A percentile compares a stretch with the other conserved stretches of the same genome.
Evolutionary conservation across 2,113 vertebrate species (phyloP).

Genomic region (Elgaria multicarinata): DNA sequence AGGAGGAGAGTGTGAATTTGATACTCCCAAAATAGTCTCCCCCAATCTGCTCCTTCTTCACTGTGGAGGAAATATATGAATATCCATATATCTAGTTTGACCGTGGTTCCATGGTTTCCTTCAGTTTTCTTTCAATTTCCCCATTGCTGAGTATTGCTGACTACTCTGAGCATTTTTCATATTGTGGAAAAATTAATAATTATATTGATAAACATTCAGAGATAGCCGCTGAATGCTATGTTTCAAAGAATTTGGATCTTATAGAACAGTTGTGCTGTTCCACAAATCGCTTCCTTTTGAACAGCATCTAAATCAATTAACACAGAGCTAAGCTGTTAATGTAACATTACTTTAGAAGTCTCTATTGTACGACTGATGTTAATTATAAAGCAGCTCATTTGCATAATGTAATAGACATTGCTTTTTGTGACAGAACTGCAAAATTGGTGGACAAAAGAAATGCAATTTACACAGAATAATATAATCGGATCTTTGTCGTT

Average conservation of each 20-base stretch:
- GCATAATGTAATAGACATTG: constrained; percentile 12
- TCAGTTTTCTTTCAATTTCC: not conserved
- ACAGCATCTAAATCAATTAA: constrained; percentile 13
- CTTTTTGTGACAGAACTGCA: not conserved
- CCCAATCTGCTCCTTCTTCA: not conserved
- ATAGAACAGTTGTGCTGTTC: not conserved
- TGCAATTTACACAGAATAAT: not conserved
- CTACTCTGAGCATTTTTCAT: not conserved
- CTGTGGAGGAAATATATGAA: not conserved
- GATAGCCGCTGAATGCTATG: not conserved
- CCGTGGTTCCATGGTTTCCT: not conserved
- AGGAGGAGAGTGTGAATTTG: not conserved
- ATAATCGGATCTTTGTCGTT: not conserved
- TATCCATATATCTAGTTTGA: not conserved
- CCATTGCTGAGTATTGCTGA: not conserved
- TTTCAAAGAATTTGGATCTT: not conserved
- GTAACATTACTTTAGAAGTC: not conserved
- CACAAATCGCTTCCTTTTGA: not conserved
- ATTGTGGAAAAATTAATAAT: not conserved
- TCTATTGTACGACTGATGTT: not conserved
- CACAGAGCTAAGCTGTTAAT: not conserved
- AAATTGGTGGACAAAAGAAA: not conserved
- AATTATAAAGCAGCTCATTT: constrained; percentile 19
- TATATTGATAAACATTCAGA: not conserved
- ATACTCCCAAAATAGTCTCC: too few species aligned